Base-by-base conservation (phyloP, 1,140 invertebrate genomes). In the Dryas iulia region DNA sequence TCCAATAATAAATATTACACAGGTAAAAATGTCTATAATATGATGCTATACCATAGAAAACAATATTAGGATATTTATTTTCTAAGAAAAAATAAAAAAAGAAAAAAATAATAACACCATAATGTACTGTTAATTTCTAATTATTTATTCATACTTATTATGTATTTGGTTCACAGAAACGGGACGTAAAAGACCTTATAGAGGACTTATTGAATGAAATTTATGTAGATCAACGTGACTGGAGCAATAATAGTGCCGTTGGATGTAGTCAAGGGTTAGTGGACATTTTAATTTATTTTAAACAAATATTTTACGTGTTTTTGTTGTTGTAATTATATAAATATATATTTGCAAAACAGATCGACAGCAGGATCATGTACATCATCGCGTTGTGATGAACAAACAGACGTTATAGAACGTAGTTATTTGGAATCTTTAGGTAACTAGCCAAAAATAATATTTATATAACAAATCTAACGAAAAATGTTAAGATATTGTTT, bases 171-270 rank as follows among this genome's bases (percentile, higher is more conserved):
- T 74, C 73, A 4, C 85, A 92, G 93, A 92, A 79, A 87, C 89
- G 77, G 77, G 90, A 87, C 73, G 91, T 92, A 66, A 92, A 90
- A 82, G 84, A 90, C 71, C 86, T 91, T 70, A 81, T 85, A 79
- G 91, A 91, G 84, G 92, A 90, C 73, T 83, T 83, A 76, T 66
- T 91, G 1, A 84, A 89, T 14, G 87, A 91, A 28, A 63, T 91
- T 5, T 91, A 91, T 25, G 74, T 82, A 1, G 77, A 89, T 23
- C 86, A 81, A 59, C 76, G 81, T 11, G 80, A 84, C 54, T 90
- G 87, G 86, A 82, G 81, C 33, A 74, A 64, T 56, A 82, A 71
- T 47, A 86, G 84, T 70, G 83, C 76, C 39, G 77, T 83, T 26
- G 88, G 87, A 60, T 91, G 75, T 74, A 92, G 91, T 59, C 87